Conservation (phyloP, 53 echinoderm and acorn worm genomes). For the Patiria pectinifera region DNA sequence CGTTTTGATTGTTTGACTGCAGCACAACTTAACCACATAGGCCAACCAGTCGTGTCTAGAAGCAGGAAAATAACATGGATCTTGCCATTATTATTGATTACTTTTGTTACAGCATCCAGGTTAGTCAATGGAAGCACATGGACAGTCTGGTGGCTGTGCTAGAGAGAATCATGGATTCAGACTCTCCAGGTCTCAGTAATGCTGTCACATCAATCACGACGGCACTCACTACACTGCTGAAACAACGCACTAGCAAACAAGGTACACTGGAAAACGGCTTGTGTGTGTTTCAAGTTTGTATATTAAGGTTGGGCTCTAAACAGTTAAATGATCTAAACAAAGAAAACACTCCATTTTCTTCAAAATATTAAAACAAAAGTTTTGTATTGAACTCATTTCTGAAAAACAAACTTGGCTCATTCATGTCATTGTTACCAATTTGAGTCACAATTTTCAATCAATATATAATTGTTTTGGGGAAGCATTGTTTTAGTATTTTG, state of each 20-base stretch:
- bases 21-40: neutral
- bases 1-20: no score
- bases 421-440: no score
- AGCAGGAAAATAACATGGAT: neutral
- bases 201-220: conserved; percentile 73
- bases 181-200: conserved; percentile 54
- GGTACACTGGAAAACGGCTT: conserved; percentile 7
- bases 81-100: neutral
- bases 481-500: no score
- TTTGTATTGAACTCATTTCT: neutral
- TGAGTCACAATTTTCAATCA: no score
- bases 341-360: neutral
- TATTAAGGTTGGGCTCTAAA: no score
- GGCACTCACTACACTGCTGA: conserved; percentile 61
- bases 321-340: neutral
- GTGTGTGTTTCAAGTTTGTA: no score
- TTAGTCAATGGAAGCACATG: conserved; percentile 70
- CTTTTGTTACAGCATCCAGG: conserved; percentile 47
- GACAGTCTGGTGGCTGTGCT: conserved; percentile 65
- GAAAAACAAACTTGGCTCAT: no score
- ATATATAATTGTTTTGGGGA: no score
- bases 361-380: neutral
- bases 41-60: neutral
- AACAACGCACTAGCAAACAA: conserved; percentile 66
- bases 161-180: conserved; percentile 61